A percentile compares a stretch with the other conserved stretches of the same genome.
phyloP scores from a whole-genome alignment of 2,888 invertebrate species.

The Lasioglossum malachurum region DNA sequence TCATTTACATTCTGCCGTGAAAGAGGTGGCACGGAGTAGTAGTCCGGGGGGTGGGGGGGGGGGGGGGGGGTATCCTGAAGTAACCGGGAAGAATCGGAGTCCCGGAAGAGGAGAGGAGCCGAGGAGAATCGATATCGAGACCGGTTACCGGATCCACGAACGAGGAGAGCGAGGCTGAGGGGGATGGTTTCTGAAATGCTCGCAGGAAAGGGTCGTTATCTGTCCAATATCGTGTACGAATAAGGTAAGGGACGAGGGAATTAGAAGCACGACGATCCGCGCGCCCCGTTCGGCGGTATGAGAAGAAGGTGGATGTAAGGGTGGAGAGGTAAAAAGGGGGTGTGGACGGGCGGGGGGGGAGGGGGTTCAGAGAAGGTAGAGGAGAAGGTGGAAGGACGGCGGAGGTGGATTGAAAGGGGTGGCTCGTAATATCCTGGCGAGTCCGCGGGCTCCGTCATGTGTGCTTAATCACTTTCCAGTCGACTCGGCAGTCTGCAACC shows the following conservation, averaged over 20 bases:
- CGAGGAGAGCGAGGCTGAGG: neutral
- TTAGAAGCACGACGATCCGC: constrained; percentile 55
- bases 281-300: constrained; percentile 9
- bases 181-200: constrained; percentile 9
- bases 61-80: neutral
- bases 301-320: constrained; percentile 55
- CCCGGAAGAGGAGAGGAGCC: constrained; percentile 15
- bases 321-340: constrained; percentile 31
- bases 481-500: constrained; percentile 84
- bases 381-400: constrained; percentile 50
- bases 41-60: neutral
- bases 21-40: neutral
- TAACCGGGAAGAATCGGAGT: constrained; percentile 28
- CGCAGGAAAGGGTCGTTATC: constrained; percentile 52
- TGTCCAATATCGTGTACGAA: constrained; percentile 55
- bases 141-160: constrained; percentile 19
- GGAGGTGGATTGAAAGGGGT: constrained; percentile 68
- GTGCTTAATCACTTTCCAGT: constrained; percentile 85
- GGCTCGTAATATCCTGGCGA: constrained; percentile 83
- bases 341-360: neutral
- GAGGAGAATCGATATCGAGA: constrained; percentile 46
- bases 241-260: constrained; percentile 55
- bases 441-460: constrained; percentile 83
- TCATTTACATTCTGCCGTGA: neutral
- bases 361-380: neutral